phyloP scores from a whole-genome alignment of 2,113 vertebrate species.

The Hippotragus niger region DNA sequence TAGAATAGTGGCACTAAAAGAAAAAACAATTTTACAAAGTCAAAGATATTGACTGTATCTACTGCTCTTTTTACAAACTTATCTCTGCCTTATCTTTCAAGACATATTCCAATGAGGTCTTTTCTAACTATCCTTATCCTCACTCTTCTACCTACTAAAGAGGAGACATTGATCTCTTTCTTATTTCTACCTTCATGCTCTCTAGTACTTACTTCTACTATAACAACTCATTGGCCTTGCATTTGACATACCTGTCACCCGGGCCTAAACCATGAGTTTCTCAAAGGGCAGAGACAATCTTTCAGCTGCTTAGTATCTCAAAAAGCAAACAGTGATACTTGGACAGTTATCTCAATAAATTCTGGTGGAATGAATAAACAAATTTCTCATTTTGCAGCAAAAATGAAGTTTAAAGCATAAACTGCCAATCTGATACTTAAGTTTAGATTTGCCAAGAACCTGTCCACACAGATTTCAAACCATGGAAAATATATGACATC shows the following conservation, averaged over 20 bases:
- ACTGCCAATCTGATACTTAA: neutral
- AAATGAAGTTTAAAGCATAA: conserved; percentile 2
- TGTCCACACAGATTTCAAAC: neutral
- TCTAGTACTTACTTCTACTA: neutral
- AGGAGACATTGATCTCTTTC: neutral
- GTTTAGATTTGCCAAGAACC: neutral
- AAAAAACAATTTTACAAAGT: neutral
- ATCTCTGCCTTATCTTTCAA: neutral
- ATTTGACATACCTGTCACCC: neutral
- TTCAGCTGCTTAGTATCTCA: neutral
- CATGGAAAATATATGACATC: neutral
- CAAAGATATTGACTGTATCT: neutral
- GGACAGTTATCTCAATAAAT: neutral
- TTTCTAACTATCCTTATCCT: neutral
- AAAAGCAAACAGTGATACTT: neutral
- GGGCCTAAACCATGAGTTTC: neutral
- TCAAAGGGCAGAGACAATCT: neutral
- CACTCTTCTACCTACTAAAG: neutral
- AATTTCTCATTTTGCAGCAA: neutral
- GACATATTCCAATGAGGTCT: neutral
- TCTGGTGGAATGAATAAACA: neutral
- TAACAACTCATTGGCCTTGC: neutral
- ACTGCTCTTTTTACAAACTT: neutral
- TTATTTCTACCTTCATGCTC: neutral
- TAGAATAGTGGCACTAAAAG: neutral